These are phyloP conservation scores for Rhopalosiphum padi DNA, from an alignment of 1,140 invertebrate species.

Conservation along the genomic window DNA sequence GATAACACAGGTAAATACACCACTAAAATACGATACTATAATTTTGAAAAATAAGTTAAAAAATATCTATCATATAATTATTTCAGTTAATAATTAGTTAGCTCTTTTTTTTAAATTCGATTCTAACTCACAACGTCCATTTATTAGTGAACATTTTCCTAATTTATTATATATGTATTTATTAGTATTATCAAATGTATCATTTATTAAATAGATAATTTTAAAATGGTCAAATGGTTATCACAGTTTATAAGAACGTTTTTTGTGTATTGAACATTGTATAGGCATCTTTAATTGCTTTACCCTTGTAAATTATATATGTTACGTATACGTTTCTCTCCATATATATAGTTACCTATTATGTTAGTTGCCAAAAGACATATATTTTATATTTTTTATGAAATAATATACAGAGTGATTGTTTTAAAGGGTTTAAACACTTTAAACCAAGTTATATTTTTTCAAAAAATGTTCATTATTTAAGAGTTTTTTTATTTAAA, in stretches of 20 bases:
- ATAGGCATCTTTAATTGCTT: neutral
- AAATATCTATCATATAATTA: neutral
- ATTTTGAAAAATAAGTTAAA: neutral
- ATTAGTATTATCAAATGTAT: neutral
- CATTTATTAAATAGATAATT: neutral
- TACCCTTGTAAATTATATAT: neutral
- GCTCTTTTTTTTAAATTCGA: neutral
- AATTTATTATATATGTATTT: neutral
- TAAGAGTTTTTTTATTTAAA: neutral
- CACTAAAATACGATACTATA: neutral
- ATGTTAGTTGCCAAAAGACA: neutral
- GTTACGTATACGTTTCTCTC: neutral
- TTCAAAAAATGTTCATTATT: neutral
- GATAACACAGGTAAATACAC: neutral
- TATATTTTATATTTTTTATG: neutral
- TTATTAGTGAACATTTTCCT: neutral
- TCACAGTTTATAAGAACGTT: neutral
- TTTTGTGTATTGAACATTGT: neutral
- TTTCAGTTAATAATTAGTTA: neutral
- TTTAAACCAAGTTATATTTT: neutral
- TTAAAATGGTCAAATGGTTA: conserved; percentile 23
- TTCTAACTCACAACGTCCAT: neutral
- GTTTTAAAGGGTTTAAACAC: no score
- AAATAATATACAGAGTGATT: neutral
- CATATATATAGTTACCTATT: neutral